Evolutionary conservation across 2,888 invertebrate genomes (phyloP).

Genomic region (Lasioglossum oenotherae): DNA sequence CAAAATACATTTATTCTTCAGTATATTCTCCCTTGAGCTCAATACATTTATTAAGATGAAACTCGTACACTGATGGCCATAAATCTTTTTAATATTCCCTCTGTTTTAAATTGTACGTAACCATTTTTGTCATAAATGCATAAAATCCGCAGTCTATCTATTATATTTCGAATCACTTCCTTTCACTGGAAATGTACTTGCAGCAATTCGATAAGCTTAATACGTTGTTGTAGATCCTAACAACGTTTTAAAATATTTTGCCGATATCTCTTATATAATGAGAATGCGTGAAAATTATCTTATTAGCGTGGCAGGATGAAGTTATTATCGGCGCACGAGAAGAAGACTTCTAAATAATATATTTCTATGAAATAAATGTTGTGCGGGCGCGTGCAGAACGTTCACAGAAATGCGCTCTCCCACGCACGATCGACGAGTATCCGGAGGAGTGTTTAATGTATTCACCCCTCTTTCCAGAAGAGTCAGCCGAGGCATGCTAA

Average conservation of each 20-base stretch:
- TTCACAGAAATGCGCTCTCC: slow-evolving; percentile 65
- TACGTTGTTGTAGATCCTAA: neutral
- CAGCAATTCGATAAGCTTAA: neutral
- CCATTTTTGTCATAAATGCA: no score
- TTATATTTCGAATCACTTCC: neutral
- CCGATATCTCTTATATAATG: neutral
- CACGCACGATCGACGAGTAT: slow-evolving; percentile 70
- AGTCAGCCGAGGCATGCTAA: slow-evolving; percentile 75
- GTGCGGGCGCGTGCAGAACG: slow-evolving; percentile 30
- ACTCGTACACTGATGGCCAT: no score
- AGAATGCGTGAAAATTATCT: neutral
- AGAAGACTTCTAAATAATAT: neutral
- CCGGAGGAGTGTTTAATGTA: slow-evolving; percentile 73
- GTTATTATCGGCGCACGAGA: neutral
- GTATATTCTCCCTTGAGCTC: no score
- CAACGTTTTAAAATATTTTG: neutral
- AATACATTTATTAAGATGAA: no score
- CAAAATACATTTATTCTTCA: no score
- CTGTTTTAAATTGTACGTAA: no score
- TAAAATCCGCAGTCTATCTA: no score
- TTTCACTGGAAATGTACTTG: neutral
- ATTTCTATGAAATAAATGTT: slow-evolving; percentile 53
- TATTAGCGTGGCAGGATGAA: neutral
- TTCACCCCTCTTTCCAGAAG: slow-evolving; percentile 72
- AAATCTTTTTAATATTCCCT: no score